Conservation (phyloP, 2,888 invertebrate genomes). For the Mystacides longicornis region DNA sequence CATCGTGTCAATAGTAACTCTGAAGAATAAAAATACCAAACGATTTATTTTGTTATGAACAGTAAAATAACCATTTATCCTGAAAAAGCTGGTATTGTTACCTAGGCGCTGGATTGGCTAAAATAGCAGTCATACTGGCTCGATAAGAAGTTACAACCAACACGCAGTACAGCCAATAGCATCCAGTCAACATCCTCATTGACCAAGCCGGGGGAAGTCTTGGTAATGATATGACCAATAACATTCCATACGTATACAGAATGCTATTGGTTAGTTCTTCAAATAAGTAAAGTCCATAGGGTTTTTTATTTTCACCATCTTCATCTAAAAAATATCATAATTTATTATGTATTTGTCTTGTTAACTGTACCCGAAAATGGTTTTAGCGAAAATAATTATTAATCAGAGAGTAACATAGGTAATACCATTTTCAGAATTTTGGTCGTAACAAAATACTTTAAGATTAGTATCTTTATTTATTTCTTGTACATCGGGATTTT, state of each 20-base stretch:
- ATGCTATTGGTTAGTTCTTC: slow-evolving; percentile 65
- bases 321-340: not conserved
- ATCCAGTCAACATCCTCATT: slow-evolving; percentile 70
- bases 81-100: slow-evolving; percentile 28
- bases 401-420: no score
- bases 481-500: slow-evolving; percentile 29
- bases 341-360: not conserved
- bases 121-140: slow-evolving; percentile 78
- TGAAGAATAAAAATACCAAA: slow-evolving; percentile 29
- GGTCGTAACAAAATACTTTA: no score
- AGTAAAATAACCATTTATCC: slow-evolving; percentile 1
- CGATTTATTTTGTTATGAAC: not conserved
- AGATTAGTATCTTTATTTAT: no score
- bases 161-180: slow-evolving; percentile 83
- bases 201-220: slow-evolving; percentile 74
- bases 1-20: slow-evolving; percentile 73
- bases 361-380: no score
- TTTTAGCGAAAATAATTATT: no score
- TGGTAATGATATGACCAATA: slow-evolving; percentile 70
- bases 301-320: slow-evolving; percentile 25
- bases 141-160: slow-evolving; percentile 71
- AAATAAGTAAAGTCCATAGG: slow-evolving; percentile 59
- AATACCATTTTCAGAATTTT: no score
- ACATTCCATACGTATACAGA: slow-evolving; percentile 74
- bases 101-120: slow-evolving; percentile 70